These are phyloP conservation scores for Ceratotherium simum DNA, from an alignment of 2,113 vertebrate genomes.

Conservation along the genomic window DNA sequence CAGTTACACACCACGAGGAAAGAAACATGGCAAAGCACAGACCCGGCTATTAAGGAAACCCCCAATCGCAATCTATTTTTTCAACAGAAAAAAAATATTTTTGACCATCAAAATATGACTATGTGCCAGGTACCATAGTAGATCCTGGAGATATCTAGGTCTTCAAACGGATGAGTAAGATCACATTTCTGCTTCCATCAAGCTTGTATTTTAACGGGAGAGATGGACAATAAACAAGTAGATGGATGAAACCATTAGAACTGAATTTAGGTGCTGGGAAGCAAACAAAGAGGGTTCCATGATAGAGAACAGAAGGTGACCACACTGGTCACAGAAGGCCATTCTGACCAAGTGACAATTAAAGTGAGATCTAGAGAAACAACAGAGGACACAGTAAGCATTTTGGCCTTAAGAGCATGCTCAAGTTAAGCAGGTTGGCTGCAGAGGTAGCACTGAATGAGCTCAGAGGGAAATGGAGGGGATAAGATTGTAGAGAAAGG, in stretches of 20 bases:
- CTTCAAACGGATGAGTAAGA: background rate
- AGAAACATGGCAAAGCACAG: background rate
- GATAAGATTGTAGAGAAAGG: background rate
- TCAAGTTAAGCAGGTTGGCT: fast-evolving
- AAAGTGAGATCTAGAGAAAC: background rate
- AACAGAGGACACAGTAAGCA: background rate
- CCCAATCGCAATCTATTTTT: background rate
- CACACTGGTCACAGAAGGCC: background rate
- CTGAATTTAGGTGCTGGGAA: background rate
- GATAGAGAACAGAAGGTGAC: background rate
- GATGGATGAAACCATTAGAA: background rate
- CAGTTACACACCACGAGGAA: background rate
- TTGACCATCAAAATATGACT: too few species aligned
- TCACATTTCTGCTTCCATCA: background rate
- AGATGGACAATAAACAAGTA: background rate
- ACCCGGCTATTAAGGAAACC: too few species aligned
- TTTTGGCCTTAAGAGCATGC: background rate
- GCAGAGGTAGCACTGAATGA: fast-evolving
- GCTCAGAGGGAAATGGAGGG: background rate
- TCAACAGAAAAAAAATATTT: background rate
- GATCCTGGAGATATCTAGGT: background rate
- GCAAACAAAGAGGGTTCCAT: background rate
- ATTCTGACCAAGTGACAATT: background rate
- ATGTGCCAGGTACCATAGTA: background rate
- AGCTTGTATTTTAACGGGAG: background rate